phyloP scores from a whole-genome alignment of 2,113 vertebrate species.

The Desmodus rotundus region DNA sequence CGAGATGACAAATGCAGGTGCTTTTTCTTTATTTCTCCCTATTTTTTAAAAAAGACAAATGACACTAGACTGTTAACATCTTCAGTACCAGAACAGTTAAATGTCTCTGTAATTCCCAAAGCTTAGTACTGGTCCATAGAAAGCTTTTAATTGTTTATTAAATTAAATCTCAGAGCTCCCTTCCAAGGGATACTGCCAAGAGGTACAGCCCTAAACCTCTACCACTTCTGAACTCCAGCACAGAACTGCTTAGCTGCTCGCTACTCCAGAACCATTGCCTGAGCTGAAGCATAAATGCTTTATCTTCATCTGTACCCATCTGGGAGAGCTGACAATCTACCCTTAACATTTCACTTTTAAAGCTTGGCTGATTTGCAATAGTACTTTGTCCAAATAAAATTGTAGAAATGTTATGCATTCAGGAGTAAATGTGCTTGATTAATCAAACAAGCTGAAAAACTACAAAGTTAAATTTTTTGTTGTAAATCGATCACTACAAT shows the following conservation, averaged over 20 bases:
- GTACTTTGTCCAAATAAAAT: neutral
- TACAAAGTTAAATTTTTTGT: neutral
- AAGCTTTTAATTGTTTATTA: neutral
- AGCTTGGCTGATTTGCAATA: neutral
- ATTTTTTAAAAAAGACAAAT: neutral
- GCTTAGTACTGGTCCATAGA: neutral
- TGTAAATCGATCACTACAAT: constrained; percentile 34
- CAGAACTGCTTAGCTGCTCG: neutral
- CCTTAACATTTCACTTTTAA: neutral
- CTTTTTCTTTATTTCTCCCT: constrained; percentile 16
- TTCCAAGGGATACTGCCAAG: constrained; percentile 40
- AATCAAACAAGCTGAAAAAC: constrained; percentile 35
- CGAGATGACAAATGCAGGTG: constrained; percentile 17
- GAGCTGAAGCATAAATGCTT: neutral
- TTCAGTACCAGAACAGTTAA: neutral
- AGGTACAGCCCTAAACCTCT: neutral
- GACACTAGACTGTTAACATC: neutral
- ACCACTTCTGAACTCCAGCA: neutral
- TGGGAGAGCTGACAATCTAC: neutral
- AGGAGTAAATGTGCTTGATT: neutral
- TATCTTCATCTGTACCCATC: neutral
- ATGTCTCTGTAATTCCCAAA: neutral
- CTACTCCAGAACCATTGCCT: neutral
- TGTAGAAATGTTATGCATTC: neutral
- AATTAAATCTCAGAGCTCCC: constrained; percentile 11